Evolutionary conservation across 2,797 vertebrate genomes (phyloP).

Genomic region (Eulemur albifrons): DNA sequence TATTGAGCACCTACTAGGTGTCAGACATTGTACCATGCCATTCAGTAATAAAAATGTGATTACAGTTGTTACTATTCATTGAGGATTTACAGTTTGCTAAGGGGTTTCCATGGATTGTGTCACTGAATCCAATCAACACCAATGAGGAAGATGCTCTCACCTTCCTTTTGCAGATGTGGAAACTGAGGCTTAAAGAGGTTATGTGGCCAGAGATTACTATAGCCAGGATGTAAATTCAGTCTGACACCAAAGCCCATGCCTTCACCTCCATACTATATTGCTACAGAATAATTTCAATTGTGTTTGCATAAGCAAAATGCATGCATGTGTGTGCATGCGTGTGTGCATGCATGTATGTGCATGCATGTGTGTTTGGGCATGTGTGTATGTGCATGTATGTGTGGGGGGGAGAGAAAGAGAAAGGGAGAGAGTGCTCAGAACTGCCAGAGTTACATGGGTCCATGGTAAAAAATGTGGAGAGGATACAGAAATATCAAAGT

Average conservation of each 20-base stretch:
- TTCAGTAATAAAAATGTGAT: background rate
- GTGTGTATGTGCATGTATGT: rapidly evolving
- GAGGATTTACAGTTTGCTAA: background rate
- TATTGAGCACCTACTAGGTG: background rate
- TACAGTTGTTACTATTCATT: background rate
- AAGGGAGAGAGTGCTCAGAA: background rate
- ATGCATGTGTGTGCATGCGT: no score
- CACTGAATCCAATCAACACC: background rate
- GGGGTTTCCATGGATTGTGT: background rate
- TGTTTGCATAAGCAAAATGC: background rate
- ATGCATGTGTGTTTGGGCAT: no score
- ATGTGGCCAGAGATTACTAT: background rate
- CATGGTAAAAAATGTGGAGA: background rate
- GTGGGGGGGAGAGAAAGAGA: background rate
- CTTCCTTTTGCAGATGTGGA: background rate
- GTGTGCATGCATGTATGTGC: no score
- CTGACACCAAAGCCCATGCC: background rate
- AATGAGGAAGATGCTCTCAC: background rate
- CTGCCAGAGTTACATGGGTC: background rate
- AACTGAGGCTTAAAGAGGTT: background rate
- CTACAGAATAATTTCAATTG: background rate
- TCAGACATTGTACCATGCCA: background rate
- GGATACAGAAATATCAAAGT: background rate
- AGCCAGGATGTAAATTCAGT: background rate
- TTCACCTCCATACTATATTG: rapidly evolving